Evolutionary conservation across 2,888 invertebrate species (phyloP), one percentile per base, ranked within the genome.

Genomic region (Chymomyza procnemis): DNA sequence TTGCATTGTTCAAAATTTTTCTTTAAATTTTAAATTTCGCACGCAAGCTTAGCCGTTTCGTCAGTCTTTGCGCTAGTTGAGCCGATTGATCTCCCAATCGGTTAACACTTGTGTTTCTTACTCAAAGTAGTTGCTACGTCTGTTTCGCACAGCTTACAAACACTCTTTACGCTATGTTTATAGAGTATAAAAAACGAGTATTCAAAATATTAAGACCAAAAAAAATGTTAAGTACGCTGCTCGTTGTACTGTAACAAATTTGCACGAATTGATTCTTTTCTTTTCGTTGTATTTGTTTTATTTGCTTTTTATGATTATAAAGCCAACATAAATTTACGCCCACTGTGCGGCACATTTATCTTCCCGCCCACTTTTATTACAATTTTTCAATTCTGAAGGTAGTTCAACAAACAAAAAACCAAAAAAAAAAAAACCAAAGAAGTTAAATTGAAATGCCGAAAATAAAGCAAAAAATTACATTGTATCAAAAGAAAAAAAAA

Each of bases 101-200:
- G n/a, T n/a, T n/a, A n/a, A n/a, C n/a, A n/a, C n/a, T n/a, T n/a
- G n/a, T n/a, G n/a, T n/a, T n/a, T n/a, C n/a, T n/a, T n/a, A n/a
- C n/a, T n/a, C n/a, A n/a, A n/a, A n/a, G n/a, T n/a, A n/a, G n/a
- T n/a, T 26, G 26, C 26, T 3, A 6, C 6, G 26, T 8, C 26
- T 26, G 26, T 26, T 26, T 3, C 26, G n/a, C n/a, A 26, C 26
- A 26, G 1, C 6, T 26, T 1, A 6, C 4, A 6, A 26, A 26
- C 8, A 8, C 26, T 4, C 26, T 26, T 26, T 6, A 6, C 26
- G 6, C 4, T 8, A 26, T 26, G 5, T 26, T 26, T 26, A 84
- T 84, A 84, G 81, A 84, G 84, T 84, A 80, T 84, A 84, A 69
- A 76, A 78, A 80, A n/a, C n/a, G n/a, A n/a, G n/a, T n/a, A n/a